Conservation (phyloP, 2,113 vertebrate species). For the Kryptolebias marmoratus region DNA sequence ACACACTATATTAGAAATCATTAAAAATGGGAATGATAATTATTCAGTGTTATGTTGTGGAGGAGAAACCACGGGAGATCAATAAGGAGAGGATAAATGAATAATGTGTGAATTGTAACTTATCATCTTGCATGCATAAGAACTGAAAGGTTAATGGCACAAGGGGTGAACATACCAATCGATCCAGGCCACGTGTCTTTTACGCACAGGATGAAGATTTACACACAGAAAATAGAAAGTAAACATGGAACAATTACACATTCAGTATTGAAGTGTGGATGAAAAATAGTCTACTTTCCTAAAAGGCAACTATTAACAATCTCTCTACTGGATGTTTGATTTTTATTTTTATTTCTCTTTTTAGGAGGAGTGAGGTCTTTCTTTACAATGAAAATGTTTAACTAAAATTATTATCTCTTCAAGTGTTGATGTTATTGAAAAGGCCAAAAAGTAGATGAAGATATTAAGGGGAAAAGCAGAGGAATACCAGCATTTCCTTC, state of each 20-base stretch:
- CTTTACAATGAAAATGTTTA: no score
- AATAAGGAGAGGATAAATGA: conserved; percentile 4
- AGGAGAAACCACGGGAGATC: conserved; percentile 1
- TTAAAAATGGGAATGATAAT: conserved; percentile 9
- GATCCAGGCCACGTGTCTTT: conserved; percentile 82
- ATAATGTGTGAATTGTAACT: neutral
- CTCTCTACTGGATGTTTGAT: no score
- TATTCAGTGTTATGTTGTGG: neutral
- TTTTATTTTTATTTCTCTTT: neutral
- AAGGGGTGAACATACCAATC: conserved; percentile 82
- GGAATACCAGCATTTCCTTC: no score
- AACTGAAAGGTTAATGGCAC: conserved; percentile 44
- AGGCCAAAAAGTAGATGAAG: neutral
- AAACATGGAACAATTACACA: conserved; percentile 67
- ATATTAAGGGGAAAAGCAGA: no score
- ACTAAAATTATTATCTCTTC: neutral
- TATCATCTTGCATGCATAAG: conserved; percentile 51
- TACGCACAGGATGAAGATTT: conserved; percentile 68
- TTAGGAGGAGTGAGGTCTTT: neutral
- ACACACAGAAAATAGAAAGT: conserved; percentile 73
- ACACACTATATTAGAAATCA: conserved; percentile 10
- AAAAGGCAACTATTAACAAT: no score
- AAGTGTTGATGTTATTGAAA: conserved; percentile 37
- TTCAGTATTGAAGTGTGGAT: conserved; percentile 25
- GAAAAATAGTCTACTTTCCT: no score